Percentiles rank a stretch among this genome's conserved stretches.
phyloP scores from a whole-genome alignment of 2,888 invertebrate genomes.

The Drosophila neotestacea region DNA sequence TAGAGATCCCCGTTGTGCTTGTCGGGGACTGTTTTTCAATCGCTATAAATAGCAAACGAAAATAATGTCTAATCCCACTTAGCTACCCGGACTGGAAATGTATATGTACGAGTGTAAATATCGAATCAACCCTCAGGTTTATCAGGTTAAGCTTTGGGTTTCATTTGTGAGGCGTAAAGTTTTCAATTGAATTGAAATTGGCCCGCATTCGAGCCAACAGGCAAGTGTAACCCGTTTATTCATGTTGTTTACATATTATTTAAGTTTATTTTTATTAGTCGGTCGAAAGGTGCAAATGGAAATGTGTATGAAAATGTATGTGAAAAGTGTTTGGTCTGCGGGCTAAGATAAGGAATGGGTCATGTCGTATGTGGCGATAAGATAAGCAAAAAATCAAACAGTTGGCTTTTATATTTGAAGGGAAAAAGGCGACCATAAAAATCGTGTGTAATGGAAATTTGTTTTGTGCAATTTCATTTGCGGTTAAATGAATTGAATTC shows the following conservation, averaged over 20 bases:
- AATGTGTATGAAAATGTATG: slow-evolving; percentile 34
- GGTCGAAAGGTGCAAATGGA: slow-evolving; percentile 49
- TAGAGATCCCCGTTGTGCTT: slow-evolving; percentile 3
- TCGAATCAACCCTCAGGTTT: slow-evolving; percentile 33
- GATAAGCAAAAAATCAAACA: slow-evolving; percentile 69
- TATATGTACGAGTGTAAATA: not conserved
- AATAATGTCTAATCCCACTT: slow-evolving; percentile 40
- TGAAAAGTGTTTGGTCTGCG: slow-evolving; percentile 37
- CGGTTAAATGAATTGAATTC: slow-evolving; percentile 54
- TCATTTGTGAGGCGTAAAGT: slow-evolving; percentile 42
- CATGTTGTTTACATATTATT: slow-evolving; percentile 64
- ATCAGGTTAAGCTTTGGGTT: slow-evolving; percentile 3
- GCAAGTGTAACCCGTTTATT: slow-evolving; percentile 54
- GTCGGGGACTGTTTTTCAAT: slow-evolving; percentile 6
- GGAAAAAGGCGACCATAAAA: slow-evolving; percentile 42
- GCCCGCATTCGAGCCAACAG: slow-evolving; percentile 59
- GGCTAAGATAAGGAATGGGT: slow-evolving; percentile 49
- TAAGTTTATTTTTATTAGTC: slow-evolving; percentile 68
- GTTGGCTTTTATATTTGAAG: slow-evolving; percentile 44
- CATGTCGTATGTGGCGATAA: slow-evolving; percentile 51
- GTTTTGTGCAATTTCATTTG: slow-evolving; percentile 39
- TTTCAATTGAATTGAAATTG: slow-evolving; percentile 71
- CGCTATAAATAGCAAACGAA: slow-evolving; percentile 35
- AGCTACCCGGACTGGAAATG: slow-evolving; percentile 8
- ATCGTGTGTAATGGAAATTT: slow-evolving; percentile 52